These are phyloP conservation scores for Chrysodeixis includens DNA, from an alignment of 2,888 invertebrate genomes.

Conservation along the genomic window DNA sequence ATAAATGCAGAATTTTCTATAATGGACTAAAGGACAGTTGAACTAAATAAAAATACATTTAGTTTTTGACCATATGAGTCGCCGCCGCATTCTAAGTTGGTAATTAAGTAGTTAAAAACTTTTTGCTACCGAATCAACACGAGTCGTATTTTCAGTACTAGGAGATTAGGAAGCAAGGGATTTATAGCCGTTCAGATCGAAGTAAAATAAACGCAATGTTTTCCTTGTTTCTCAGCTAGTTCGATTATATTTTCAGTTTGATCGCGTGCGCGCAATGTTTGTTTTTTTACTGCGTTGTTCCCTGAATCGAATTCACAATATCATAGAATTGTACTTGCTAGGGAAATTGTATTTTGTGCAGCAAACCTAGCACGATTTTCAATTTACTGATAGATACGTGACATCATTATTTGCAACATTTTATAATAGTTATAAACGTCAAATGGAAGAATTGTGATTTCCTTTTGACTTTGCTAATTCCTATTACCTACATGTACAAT, in stretches of 20 bases:
- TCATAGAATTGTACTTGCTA: slow-evolving; percentile 12
- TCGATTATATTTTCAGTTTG: slow-evolving; percentile 8
- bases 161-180: background rate
- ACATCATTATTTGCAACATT: no score
- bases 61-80: no score
- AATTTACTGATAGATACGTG: background rate
- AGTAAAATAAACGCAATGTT: slow-evolving; percentile 2
- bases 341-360: slow-evolving; percentile 13
- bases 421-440: no score
- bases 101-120: no score
- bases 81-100: no score
- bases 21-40: no score
- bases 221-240: background rate
- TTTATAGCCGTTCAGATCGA: background rate
- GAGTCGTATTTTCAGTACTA: background rate
- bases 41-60: no score
- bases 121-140: background rate
- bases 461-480: no score
- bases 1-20: no score
- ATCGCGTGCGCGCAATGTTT: slow-evolving; percentile 19
- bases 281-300: slow-evolving; percentile 15
- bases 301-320: slow-evolving; percentile 9
- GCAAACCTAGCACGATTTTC: background rate
- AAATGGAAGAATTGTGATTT: background rate
- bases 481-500: no score